Base-by-base conservation (phyloP, 2,888 invertebrate species). In the Nomada fucata region DNA sequence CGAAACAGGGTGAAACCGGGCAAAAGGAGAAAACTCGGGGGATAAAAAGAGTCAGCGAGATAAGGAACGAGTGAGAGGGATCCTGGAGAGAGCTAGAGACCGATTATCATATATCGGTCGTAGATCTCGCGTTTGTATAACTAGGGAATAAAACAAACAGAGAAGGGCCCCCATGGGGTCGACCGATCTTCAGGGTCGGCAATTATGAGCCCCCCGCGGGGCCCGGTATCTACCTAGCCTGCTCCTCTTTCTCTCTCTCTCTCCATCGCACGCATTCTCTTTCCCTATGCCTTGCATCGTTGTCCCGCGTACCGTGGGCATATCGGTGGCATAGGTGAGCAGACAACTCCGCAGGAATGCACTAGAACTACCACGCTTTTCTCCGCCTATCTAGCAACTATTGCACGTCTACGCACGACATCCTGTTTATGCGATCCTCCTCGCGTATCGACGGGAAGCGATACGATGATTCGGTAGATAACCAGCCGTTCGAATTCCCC, bases 141-240 rank as follows among this genome's bases (percentile, higher is more conserved):
- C 93, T 92, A 91, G 91, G 93, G 93, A 93, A 93, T 93, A 93
- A 93, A 93, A 93, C 93, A 93, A 93, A 93, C 93, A 93, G 91
- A 91, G 91, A 86, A 88, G 90, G 89, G 92, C 93, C 92, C 93
- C 93, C 93, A 93, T 92, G 93, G 92, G 93, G 93, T 82, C 91
- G 91, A 88, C 89, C 91, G 92, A 92, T 93, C 92, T 92, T 93
- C 93, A 93, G 93, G 92, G 92, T 92, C 93, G 91, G 93, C 93
- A 93, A 93, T 93, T 93, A 93, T 93, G 93, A 93, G 91, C 92
- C 93, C 92, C 93, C 93, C 91, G 92, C 91, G 87, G 93, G 91
- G 92, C 83, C 89, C 90, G 89, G 89, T 91, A 91, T 92, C 90
- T 88, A 83, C 89, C 89, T 88, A 84, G 83, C 86, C 84, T 73